Conservation (phyloP, 2,888 invertebrate genomes). For the Parnassius apollo region DNA sequence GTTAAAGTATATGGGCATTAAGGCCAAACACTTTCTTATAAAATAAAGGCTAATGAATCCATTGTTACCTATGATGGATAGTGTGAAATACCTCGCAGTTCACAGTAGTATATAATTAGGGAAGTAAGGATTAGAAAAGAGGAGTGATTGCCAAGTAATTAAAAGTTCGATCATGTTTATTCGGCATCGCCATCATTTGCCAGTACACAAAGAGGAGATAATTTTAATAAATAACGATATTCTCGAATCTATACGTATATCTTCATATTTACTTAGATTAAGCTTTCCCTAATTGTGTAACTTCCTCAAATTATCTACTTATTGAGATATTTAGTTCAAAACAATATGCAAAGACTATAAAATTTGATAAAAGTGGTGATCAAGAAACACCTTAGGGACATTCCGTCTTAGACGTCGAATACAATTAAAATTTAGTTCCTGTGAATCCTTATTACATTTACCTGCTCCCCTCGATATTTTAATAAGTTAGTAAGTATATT, state of each 20-base stretch:
- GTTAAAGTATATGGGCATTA: no score
- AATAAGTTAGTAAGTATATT: conserved; percentile 13
- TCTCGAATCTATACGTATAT: background rate
- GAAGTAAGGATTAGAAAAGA: no score
- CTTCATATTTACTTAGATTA: background rate
- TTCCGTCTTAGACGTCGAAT: conserved; percentile 2
- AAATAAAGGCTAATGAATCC: no score
- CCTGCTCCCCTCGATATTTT: conserved; percentile 9
- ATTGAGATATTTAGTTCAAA: background rate
- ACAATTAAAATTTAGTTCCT: conserved; percentile 8
- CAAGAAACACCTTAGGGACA: conserved; percentile 5
- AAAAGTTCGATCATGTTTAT: no score
- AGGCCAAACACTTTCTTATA: no score
- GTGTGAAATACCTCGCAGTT: no score
- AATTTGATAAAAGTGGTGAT: conserved; percentile 8
- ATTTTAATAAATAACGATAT: no score
- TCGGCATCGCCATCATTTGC: no score
- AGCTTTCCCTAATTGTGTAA: background rate
- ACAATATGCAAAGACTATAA: conserved; percentile 2
- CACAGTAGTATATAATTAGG: no score
- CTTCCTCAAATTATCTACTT: background rate
- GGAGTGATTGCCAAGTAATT: no score
- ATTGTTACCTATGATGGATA: no score
- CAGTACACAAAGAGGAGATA: no score
- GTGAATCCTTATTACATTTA: conserved; percentile 7